These are phyloP conservation scores for Brachystomella parvula DNA, from an alignment of 1,140 invertebrate species.

Conservation along the genomic window DNA sequence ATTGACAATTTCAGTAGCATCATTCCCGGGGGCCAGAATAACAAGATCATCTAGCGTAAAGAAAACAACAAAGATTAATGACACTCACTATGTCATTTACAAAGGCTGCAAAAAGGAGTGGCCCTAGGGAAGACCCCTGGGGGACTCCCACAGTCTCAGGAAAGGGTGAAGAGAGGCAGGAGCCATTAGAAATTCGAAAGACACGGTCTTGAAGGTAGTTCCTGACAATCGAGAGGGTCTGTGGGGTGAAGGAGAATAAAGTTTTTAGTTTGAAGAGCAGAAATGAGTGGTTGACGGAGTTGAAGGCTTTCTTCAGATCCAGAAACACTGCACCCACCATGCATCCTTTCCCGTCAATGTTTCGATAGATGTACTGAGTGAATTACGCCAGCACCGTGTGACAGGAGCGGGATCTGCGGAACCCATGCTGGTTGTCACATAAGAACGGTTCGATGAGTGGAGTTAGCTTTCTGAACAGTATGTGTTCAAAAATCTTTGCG, in stretches of 20 bases:
- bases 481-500: not conserved
- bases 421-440: not conserved
- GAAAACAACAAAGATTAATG: constrained; percentile 11
- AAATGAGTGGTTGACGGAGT: not conserved
- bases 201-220: not conserved
- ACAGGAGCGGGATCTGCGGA: not conserved
- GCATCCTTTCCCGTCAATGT: constrained; percentile 4
- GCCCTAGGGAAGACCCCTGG: constrained; percentile 39
- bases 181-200: not conserved
- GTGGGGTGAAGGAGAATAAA: not conserved
- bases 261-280: not conserved
- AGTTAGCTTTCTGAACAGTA: not conserved
- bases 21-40: not conserved
- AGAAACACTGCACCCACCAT: constrained; percentile 16
- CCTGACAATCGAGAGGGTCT: not conserved
- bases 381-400: not conserved
- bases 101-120: constrained; percentile 36
- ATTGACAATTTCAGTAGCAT: not conserved
- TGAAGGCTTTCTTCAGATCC: constrained; percentile 20
- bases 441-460: not conserved
- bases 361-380: not conserved
- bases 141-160: constrained; percentile 16
- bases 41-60: constrained; percentile 40
- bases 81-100: constrained; percentile 34
- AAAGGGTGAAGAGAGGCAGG: not conserved